Conservation (phyloP, 2,888 invertebrate genomes). For the Unio pictorum region DNA sequence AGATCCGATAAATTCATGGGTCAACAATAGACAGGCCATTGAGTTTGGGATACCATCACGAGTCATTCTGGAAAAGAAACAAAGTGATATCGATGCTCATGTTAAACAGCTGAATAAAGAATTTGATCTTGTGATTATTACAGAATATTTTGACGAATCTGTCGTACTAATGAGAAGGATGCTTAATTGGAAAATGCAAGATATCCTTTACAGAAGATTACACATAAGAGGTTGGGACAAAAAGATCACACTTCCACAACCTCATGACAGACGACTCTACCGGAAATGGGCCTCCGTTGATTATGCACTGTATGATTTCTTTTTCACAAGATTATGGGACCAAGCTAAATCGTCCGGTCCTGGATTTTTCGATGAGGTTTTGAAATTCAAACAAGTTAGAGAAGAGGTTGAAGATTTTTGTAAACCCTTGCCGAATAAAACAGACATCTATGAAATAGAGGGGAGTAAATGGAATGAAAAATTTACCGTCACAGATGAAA, state of each 20-base stretch:
- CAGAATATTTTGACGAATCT: constrained; percentile 55
- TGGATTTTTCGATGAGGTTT: constrained; percentile 35
- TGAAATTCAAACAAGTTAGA: constrained; percentile 33
- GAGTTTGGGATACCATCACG: constrained; percentile 41
- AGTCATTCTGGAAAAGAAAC: constrained; percentile 24
- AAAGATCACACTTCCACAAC: constrained; percentile 23
- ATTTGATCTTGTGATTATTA: constrained; percentile 49
- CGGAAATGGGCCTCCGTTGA: constrained; percentile 31
- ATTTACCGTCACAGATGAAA: constrained; percentile 16
- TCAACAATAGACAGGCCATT: constrained; percentile 43
- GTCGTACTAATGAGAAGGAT: constrained; percentile 45
- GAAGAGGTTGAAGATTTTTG: constrained; percentile 37
- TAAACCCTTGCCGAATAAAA: constrained; percentile 26
- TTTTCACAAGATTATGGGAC: constrained; percentile 30
- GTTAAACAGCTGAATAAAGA: constrained; percentile 41
- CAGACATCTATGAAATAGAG: constrained; percentile 16
- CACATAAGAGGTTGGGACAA: constrained; percentile 35
- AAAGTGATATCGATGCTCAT: constrained; percentile 27
- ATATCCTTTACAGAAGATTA: constrained; percentile 42
- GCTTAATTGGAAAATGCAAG: constrained; percentile 43
- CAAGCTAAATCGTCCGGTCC: constrained; percentile 30
- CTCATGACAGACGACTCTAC: constrained; percentile 26
- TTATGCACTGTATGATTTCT: constrained; percentile 40
- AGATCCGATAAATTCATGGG: constrained; percentile 24
- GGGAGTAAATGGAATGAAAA: constrained; percentile 18